Conservation (phyloP, 2,113 vertebrate species). For the Psittacara wagleri region DNA sequence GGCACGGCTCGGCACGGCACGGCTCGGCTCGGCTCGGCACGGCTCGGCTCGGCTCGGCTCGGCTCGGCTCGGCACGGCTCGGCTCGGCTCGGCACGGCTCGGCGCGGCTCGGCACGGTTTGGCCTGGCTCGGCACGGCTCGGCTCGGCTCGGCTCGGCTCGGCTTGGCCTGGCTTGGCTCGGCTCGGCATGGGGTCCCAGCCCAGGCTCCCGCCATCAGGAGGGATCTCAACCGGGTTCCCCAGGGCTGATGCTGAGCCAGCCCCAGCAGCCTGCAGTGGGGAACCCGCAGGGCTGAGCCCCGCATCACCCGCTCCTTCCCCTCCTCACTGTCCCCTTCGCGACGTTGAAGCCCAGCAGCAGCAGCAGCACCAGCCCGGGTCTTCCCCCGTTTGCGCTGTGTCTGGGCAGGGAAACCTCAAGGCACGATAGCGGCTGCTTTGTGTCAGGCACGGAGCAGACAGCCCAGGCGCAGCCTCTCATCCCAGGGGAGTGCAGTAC, state of each 20-base stretch:
- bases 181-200: not conserved
- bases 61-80: not conserved
- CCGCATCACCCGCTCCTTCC: fast-evolving
- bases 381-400: fast-evolving
- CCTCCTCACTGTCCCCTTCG: not conserved
- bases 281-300: not conserved
- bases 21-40: not conserved
- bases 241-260: not conserved
- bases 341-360: not conserved
- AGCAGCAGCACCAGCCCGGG: not conserved
- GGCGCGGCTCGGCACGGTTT: fast-evolving
- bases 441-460: not conserved
- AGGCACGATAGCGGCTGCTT: not conserved
- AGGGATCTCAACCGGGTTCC: too few species aligned
- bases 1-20: not conserved
- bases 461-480: not conserved
- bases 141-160: fast-evolving
- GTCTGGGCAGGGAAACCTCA: not conserved
- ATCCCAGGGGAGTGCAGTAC: fast-evolving
- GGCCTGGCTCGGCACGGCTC: fast-evolving
- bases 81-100: not conserved
- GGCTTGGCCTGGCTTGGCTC: not conserved
- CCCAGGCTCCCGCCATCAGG: not conserved
- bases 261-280: fast-evolving
- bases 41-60: not conserved